Evolutionary conservation across 2,797 vertebrate genomes (phyloP).

Genomic region (Brachyalestes nurse): DNA sequence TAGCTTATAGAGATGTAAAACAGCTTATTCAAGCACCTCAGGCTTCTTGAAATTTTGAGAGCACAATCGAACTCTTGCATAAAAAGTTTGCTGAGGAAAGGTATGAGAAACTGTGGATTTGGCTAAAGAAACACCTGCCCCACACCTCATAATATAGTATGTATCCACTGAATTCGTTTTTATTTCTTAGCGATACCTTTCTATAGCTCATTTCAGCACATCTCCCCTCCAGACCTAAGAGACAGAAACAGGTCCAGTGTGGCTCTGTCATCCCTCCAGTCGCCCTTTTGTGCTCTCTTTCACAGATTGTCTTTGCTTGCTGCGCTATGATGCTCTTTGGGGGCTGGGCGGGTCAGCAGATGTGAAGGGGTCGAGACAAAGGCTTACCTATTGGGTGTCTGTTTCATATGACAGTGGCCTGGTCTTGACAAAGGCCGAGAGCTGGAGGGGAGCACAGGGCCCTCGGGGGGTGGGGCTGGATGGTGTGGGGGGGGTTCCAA

Average conservation of each 20-base stretch:
- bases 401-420: conserved; percentile 68
- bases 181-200: conserved; percentile 46
- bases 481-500: conserved; percentile 70
- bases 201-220: conserved; percentile 46
- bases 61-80: neutral
- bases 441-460: conserved; percentile 67
- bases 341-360: conserved; percentile 79
- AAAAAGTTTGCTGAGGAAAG: neutral
- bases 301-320: conserved; percentile 53
- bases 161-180: conserved; percentile 16
- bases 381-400: conserved; percentile 84
- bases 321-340: conserved; percentile 69
- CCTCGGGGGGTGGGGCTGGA: conserved; percentile 39
- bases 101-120: conserved; percentile 41
- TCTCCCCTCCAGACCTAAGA: conserved; percentile 56
- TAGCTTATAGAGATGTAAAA: conserved; percentile 11
- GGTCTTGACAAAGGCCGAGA: conserved; percentile 74
- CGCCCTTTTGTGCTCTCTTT: conserved; percentile 70
- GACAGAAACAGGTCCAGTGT: conserved; percentile 66
- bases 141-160: conserved; percentile 5
- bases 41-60: conserved; percentile 12
- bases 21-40: conserved; percentile 6
- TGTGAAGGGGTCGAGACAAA: conserved; percentile 81
- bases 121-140: conserved; percentile 28
- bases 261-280: conserved; percentile 74